Evolutionary conservation across 2,797 vertebrate genomes (phyloP).

Genomic region (Xiphorhynchus erythropygius): DNA sequence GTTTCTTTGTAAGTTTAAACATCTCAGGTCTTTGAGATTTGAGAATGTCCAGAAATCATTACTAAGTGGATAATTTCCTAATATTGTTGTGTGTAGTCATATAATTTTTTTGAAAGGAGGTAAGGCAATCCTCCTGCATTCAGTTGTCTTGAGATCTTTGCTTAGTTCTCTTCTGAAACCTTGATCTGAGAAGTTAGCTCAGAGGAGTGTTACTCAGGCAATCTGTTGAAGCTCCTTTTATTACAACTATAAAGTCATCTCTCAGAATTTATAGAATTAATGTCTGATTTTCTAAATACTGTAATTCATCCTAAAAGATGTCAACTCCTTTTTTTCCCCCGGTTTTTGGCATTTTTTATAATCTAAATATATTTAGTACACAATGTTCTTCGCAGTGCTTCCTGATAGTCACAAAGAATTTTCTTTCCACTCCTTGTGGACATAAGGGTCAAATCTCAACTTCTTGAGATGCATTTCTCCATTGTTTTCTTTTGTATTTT

Average conservation of each 20-base stretch:
- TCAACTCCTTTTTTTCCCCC: neutral
- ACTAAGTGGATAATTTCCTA: neutral
- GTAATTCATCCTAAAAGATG: neutral
- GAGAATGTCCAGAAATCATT: neutral
- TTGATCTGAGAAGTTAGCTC: neutral
- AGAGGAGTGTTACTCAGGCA: neutral
- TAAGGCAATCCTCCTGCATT: neutral
- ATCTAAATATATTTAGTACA: neutral
- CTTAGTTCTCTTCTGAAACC: neutral
- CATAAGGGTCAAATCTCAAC: neutral
- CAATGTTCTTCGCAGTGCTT: neutral
- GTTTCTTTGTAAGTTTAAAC: neutral
- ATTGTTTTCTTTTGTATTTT: neutral
- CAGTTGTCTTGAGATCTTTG: neutral
- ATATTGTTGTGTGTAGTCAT: neutral
- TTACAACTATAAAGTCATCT: neutral
- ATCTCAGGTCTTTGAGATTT: neutral
- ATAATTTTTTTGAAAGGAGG: neutral
- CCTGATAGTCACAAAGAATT: neutral
- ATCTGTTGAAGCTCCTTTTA: neutral
- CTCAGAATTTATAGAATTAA: neutral
- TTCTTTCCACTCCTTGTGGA: neutral
- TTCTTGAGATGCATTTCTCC: neutral
- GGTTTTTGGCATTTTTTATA: neutral
- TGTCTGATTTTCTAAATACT: neutral